These are phyloP conservation scores for Drosophila neotestacea DNA, from an alignment of 2,888 invertebrate genomes.

Conservation along the genomic window DNA sequence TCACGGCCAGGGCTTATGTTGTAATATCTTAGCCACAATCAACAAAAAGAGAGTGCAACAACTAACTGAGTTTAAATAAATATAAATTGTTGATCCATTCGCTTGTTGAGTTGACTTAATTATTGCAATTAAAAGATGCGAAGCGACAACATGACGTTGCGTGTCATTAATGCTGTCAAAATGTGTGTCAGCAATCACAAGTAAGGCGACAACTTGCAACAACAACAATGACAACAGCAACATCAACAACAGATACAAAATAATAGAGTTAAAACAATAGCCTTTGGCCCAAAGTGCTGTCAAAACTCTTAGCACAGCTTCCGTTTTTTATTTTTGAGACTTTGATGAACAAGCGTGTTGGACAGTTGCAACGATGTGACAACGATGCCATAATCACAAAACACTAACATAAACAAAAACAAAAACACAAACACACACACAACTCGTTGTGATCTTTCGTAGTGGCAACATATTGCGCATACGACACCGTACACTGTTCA, in stretches of 20 bases:
- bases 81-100: neutral
- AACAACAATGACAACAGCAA: conserved; percentile 3
- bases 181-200: conserved; percentile 55
- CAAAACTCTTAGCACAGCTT: conserved; percentile 69
- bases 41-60: conserved; percentile 19
- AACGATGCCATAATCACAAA: conserved; percentile 60
- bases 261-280: conserved; percentile 45
- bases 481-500: conserved; percentile 19
- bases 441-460: conserved; percentile 33
- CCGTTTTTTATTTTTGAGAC: conserved; percentile 55
- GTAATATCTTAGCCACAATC: conserved; percentile 33
- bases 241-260: conserved; percentile 2
- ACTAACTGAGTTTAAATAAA: neutral
- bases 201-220: conserved; percentile 24
- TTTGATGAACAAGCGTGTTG: conserved; percentile 46
- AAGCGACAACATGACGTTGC: conserved; percentile 18
- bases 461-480: conserved; percentile 42
- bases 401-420: conserved; percentile 7
- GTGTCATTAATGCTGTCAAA: conserved; percentile 60
- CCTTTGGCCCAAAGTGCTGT: conserved; percentile 45
- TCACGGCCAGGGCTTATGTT: conserved; percentile 31
- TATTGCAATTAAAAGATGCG: conserved; percentile 62
- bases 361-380: conserved; percentile 55
- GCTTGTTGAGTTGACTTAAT: conserved; percentile 31
- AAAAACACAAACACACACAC: conserved; percentile 1